These are phyloP conservation scores for Danio albolineatus DNA, from an alignment of 2,797 vertebrate species.

Conservation along the genomic window DNA sequence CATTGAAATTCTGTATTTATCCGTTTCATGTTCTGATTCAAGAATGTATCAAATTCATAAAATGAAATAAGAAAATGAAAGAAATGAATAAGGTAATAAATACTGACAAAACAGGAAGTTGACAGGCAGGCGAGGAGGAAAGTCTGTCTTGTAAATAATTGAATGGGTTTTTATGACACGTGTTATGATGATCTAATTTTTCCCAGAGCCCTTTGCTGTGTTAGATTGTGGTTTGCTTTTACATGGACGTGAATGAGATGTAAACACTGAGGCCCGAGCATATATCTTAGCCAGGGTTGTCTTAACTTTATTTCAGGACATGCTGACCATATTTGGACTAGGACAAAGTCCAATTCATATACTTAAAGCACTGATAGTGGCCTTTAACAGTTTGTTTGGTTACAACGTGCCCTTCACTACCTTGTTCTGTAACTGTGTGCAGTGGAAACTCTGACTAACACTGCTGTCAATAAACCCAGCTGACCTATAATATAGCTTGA, in stretches of 20 bases:
- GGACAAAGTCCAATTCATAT: not conserved
- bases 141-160: conserved; percentile 58
- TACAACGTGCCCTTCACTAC: conserved; percentile 43
- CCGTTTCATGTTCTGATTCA: not conserved
- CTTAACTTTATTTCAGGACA: not conserved
- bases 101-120: conserved; percentile 41
- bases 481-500: conserved; percentile 29
- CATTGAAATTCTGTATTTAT: not conserved
- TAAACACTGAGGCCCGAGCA: not conserved
- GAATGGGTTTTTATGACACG: conserved; percentile 74
- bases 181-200: conserved; percentile 69
- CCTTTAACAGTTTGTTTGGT: conserved; percentile 25
- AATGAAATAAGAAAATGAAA: conserved; percentile 7
- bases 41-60: too few relatives aligned
- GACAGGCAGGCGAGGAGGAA: conserved; percentile 33
- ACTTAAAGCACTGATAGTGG: conserved; percentile 6
- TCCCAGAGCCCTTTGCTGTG: conserved; percentile 67
- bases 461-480: conserved; percentile 44
- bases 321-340: not conserved
- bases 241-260: not conserved
- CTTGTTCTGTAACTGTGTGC: conserved; percentile 51
- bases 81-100: conserved; percentile 30
- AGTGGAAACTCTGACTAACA: conserved; percentile 54
- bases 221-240: conserved; percentile 33
- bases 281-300: not conserved